Percentiles rank a stretch among this genome's conserved stretches.
Conservation (phyloP, 2,888 invertebrate species). For the Chymomyza amoena region DNA sequence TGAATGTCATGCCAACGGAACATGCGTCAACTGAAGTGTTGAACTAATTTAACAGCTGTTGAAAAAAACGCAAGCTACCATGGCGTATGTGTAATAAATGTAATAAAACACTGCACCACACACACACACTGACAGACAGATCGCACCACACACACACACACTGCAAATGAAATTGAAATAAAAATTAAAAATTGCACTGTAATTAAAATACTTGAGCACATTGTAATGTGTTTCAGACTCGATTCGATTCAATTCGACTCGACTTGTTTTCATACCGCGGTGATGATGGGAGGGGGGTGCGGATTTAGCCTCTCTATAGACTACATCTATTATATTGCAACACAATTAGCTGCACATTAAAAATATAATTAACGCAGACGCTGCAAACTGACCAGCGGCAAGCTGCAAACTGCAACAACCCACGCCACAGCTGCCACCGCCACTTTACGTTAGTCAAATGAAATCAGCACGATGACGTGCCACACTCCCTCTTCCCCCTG, state of each 20-base stretch:
- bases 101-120: conserved; percentile 40
- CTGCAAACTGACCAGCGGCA: conserved; percentile 49
- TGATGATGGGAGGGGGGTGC: too few relatives aligned
- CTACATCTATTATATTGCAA: conserved; percentile 62
- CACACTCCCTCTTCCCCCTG: neutral
- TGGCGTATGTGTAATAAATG: conserved; percentile 65
- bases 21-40: conserved; percentile 78
- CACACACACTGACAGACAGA: neutral
- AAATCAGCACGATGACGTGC: conserved; percentile 67
- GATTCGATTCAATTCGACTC: too few relatives aligned
- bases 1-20: conserved; percentile 77
- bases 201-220: conserved; percentile 71
- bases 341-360: conserved; percentile 77
- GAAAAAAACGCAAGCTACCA: conserved; percentile 61
- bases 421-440: conserved; percentile 25
- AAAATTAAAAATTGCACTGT: conserved; percentile 54
- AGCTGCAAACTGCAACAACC: conserved; percentile 20
- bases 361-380: conserved; percentile 71
- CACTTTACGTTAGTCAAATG: conserved; percentile 59
- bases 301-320: neutral
- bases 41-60: conserved; percentile 79
- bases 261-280: too few relatives aligned
- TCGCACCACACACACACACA: conserved; percentile 14
- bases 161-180: conserved; percentile 44
- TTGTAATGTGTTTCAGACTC: neutral